A percentile compares a stretch with the other conserved stretches of the same genome.
These are phyloP conservation scores for Cryptoblepharus egeriae DNA, from an alignment of 2,797 vertebrate genomes.

Conservation along the genomic window DNA sequence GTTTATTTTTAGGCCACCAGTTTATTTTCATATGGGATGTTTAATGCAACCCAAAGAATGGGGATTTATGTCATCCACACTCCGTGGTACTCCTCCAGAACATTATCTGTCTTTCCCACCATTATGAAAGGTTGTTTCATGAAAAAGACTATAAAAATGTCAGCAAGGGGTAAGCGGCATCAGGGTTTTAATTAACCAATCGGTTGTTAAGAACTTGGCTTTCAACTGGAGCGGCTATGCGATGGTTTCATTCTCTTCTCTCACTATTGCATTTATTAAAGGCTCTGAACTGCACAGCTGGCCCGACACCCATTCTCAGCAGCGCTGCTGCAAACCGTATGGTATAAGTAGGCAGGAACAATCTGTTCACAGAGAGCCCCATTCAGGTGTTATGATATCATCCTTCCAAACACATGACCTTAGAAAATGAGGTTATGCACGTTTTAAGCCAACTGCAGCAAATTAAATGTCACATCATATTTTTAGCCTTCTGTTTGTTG, in stretches of 20 bases:
- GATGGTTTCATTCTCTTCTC: constrained; percentile 53
- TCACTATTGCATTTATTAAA: constrained; percentile 59
- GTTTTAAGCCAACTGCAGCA: constrained; percentile 39
- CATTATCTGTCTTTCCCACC: constrained; percentile 68
- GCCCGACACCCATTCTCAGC: constrained; percentile 5
- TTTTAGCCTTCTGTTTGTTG: background rate
- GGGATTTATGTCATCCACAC: constrained; percentile 71
- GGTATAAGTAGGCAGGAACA: constrained; percentile 33
- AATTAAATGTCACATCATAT: constrained; percentile 40
- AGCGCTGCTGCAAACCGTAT: background rate
- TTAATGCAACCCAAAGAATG: constrained; percentile 61
- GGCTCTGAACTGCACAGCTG: background rate
- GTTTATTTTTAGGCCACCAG: constrained; percentile 70
- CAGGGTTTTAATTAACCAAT: constrained; percentile 76
- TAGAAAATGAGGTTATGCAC: constrained; percentile 33
- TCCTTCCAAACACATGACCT: constrained; percentile 11
- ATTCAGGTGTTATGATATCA: constrained; percentile 61
- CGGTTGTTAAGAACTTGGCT: constrained; percentile 56
- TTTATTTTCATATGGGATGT: constrained; percentile 51
- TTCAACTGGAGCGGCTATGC: constrained; percentile 49
- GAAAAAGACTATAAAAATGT: constrained; percentile 75
- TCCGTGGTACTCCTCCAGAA: constrained; percentile 68
- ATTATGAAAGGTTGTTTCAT: constrained; percentile 71
- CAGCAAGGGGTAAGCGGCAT: constrained; percentile 67
- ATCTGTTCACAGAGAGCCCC: constrained; percentile 53